Evolutionary conservation across 2,888 invertebrate genomes (phyloP).

Genomic region (Mystacides longicornis): DNA sequence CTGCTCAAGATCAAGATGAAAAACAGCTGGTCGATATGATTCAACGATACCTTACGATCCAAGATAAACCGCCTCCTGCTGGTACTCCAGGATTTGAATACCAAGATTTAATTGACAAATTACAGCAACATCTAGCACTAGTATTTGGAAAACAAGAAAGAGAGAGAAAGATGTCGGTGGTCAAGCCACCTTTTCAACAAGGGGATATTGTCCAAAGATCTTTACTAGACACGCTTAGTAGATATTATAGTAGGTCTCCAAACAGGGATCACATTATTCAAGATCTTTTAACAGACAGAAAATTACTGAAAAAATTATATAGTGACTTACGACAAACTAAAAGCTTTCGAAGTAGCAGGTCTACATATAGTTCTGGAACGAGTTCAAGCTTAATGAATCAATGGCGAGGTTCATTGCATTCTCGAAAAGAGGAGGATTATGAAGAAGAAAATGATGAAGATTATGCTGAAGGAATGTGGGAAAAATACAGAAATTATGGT

Average conservation of each 20-base stretch:
- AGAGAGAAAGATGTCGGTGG: constrained; percentile 33
- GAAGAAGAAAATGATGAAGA: constrained; percentile 27
- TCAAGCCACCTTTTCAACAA: constrained; percentile 35
- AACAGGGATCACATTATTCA: constrained; percentile 64
- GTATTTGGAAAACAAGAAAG: constrained; percentile 36
- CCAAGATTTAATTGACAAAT: constrained; percentile 56
- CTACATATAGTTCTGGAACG: constrained; percentile 29
- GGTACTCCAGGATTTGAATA: constrained; percentile 39
- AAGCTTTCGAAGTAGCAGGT: constrained; percentile 41
- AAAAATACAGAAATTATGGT: constrained; percentile 31
- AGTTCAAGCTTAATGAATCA: constrained; percentile 27
- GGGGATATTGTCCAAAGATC: constrained; percentile 52
- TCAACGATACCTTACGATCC: constrained; percentile 58
- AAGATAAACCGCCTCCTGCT: constrained; percentile 37
- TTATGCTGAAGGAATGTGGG: constrained; percentile 33
- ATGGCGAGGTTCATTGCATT: constrained; percentile 27
- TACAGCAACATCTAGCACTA: constrained; percentile 51
- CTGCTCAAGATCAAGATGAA: constrained; percentile 44
- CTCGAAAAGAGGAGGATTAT: constrained; percentile 28
- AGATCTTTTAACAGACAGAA: constrained; percentile 65
- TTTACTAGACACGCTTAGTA: constrained; percentile 57
- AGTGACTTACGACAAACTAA: constrained; percentile 65
- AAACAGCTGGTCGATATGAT: constrained; percentile 56
- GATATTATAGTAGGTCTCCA: constrained; percentile 58
- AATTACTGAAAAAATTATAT: constrained; percentile 63